phyloP scores from a whole-genome alignment of 1,140 invertebrate species.

The Carposina sasakii region DNA sequence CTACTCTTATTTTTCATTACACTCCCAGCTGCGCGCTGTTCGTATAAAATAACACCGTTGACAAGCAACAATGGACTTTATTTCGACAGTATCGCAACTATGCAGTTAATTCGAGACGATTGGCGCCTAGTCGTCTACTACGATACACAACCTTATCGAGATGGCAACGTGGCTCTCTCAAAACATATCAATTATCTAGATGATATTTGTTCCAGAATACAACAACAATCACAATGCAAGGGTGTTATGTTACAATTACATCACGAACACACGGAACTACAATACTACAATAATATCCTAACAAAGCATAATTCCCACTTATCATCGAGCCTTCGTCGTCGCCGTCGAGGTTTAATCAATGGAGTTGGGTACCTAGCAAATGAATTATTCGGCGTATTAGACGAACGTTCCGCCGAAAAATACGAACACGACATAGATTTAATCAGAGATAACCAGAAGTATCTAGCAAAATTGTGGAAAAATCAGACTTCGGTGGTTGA shows the following conservation, averaged over 20 bases:
- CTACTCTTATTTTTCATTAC: conserved; percentile 23
- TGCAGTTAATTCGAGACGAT: conserved; percentile 21
- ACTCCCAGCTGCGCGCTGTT: not conserved
- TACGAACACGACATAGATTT: conserved; percentile 11
- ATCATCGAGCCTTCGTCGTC: conserved; percentile 10
- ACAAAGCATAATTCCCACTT: conserved; percentile 9
- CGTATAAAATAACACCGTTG: conserved; percentile 16
- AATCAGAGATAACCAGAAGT: conserved; percentile 12
- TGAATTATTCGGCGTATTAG: conserved; percentile 21
- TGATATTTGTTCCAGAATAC: conserved; percentile 16
- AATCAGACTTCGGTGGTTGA: conserved; percentile 11
- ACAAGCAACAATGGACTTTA: conserved; percentile 16
- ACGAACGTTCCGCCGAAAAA: conserved; percentile 12
- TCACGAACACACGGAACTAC: not conserved
- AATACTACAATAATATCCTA: conserved; percentile 25
- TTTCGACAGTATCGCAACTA: conserved; percentile 21
- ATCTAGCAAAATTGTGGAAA: conserved; percentile 7
- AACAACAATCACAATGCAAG: conserved; percentile 6
- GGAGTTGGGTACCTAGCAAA: conserved; percentile 28
- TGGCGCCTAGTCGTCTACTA: conserved; percentile 26
- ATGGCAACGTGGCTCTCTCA: conserved; percentile 12
- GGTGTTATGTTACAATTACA: not conserved
- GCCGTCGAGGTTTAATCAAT: conserved; percentile 22
- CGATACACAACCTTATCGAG: conserved; percentile 20
- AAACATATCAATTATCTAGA: conserved; percentile 22